Base-by-base conservation (phyloP, 37 sponge, comb jelly and placozoan genomes). In the Agelas oroides region DNA sequence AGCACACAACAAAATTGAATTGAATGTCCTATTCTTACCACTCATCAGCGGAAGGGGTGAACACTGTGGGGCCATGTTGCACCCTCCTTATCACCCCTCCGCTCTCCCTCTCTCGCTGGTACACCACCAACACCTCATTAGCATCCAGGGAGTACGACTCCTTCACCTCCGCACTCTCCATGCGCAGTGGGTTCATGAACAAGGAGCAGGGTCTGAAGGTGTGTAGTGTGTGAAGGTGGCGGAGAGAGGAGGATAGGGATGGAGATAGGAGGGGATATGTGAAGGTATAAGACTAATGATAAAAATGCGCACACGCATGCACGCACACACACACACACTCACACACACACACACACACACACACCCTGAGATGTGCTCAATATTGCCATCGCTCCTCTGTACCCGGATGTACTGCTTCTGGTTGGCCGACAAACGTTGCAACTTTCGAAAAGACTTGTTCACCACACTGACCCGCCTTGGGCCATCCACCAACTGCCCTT, bases 41-140 rank as follows among this genome's bases (percentile, higher is more conserved):
- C 65, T 96, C 97, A 72, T 93, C 85, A 61, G 94, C 85, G n/a
- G 85, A 58, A 0, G 94, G 97, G 0, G 85, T 72, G 84, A 90
- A 96, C 31, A 93, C 77, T 5, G 89, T 91, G 56, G 97, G 97
- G 24, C 97, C 97, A 64, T 93, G 68, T 38, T 86, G 75, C 38
- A 96, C 65, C 55, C 91, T 61, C 27, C 95, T 70, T 58, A 71
- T 52, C 20, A 96, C 89, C 27, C 82, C 79, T 16, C 79, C 83
- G 25, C 71, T 72, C 81, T 87, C 87, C 24, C 70, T 68, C 27
- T 82, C 73, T 27, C 70, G 73, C 67, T 87, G 83, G 74, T 96
- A 96, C 20, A 96, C 94, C 38, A 96, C 97, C 70, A 96, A 55
- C 59, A 93, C 97, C 46, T 93, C 95, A 60, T 88, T 93, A 46